Base-by-base conservation (phyloP, 2,888 invertebrate species). In the Orthonychiurus folsomi region DNA sequence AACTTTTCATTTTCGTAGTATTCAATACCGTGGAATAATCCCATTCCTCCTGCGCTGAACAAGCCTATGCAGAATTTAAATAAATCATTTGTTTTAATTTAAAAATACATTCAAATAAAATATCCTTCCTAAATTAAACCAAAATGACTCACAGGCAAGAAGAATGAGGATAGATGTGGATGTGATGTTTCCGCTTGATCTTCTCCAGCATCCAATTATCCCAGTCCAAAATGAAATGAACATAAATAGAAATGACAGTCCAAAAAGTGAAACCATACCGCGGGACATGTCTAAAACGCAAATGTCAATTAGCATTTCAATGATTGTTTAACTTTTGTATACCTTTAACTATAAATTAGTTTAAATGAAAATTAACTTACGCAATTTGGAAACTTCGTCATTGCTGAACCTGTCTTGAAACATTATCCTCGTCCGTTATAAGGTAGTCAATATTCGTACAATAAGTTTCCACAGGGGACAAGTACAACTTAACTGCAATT, bases 161-260 rank as follows among this genome's bases (percentile, higher is more conserved):
- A 92, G 83, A 85, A 91, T 89, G 59, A 92, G 81, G 73, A 94
- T 89, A 28, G 93, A 93, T 2, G 94, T 94, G 59, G 92, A 89
- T 27, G 93, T 91, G 74, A 94, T 90, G 76, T 93, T 91, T 70
- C 91, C 91, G 9, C 93, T 89, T 58, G 93, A 93, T 73, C 95
- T 83, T 78, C 91, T 87, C 93, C 95, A 97, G 78, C 96, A 97
- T 73, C 96, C 95, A 37, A 93, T 89, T 18, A 95, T 86, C 64
- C 96, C 96, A 61, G 93, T 92, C 85, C 94, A 91, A 80, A 95
- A 95, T 24, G 94, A 91, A 73, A 93, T 85, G 79, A 94, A 89
- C 72, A 94, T 86, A 54, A 92, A 85, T 73, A 93, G 83, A 80
- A 97, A 91, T 58, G 91, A 90, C 62, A 94, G 86, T 75, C 93